phyloP scores from a whole-genome alignment of 2,797 vertebrate genomes.

The Anisognathus igniventris region DNA sequence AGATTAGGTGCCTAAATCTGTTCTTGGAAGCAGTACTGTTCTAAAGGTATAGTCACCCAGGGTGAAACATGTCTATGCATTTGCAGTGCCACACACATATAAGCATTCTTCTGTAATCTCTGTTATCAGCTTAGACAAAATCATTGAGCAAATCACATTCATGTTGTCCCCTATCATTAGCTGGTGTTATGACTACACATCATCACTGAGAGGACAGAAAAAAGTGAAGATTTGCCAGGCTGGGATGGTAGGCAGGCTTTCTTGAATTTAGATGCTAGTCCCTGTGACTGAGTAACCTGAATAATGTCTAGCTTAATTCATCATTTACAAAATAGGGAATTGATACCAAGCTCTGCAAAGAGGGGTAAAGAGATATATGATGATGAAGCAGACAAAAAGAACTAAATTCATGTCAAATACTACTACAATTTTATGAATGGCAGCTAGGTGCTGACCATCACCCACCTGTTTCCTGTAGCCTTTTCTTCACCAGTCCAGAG shows the following conservation, averaged over 20 bases:
- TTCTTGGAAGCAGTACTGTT: neutral
- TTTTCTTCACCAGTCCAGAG: neutral
- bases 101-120: neutral
- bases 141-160: constrained; percentile 18
- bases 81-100: neutral
- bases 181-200: constrained; percentile 37
- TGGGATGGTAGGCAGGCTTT: neutral
- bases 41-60: neutral
- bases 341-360: neutral
- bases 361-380: neutral
- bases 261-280: constrained; percentile 41
- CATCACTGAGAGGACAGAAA: constrained; percentile 19
- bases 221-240: constrained; percentile 8
- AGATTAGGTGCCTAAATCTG: neutral
- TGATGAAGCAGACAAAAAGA: neutral
- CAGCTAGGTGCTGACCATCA: neutral
- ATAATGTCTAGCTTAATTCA: neutral
- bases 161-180: constrained; percentile 14
- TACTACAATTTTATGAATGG: neutral
- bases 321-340: neutral
- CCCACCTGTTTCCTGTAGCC: neutral
- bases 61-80: neutral
- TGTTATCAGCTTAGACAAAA: neutral
- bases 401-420: neutral
- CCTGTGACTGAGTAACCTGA: neutral